Evolutionary conservation across 2,797 vertebrate genomes (phyloP), one percentile per base, ranked within the genome.

Genomic region (Tachyglossus aculeatus): DNA sequence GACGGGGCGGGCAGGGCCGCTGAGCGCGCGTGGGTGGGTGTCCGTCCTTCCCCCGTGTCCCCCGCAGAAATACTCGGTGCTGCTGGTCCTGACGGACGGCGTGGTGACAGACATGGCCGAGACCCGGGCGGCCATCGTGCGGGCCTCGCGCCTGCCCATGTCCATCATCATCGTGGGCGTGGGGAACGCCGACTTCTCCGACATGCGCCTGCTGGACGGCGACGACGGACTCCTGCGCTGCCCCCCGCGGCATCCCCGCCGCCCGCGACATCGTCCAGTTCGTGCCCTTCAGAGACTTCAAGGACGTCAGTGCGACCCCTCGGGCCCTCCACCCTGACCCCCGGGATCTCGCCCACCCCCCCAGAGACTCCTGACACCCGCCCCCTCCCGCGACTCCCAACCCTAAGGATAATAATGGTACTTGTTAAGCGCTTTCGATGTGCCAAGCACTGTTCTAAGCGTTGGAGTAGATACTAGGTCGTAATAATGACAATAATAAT

Each of bases 111-210:
- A 94, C 80, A 93, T 94, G 92, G 89, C 91, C 0, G 93, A 93
- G 75, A 93, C 93, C 2, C 85, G 93, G 3, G 72, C 94, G 1
- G 92, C 93, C 18, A 91, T 94, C 2, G 90, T 94, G 29, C 88
- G 89, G 0, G 93, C 93, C 32, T 94, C 93, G 9, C 91, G 86
- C 76, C 87, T 94, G 52, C 93, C 93, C 19, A 92, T 94, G 90
- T 94, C 93, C 36, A 90, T 94, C 86, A 93, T 94, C 81, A 94
- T 94, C 1, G 93, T 94, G 25, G 93, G 93, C 0, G 90, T 94
- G 16, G 93, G 93, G 40, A 93, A 86, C 4, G 92, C 93, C 0
- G 93, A 94, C 79, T 94, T 94, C 83, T 89, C 90, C 0, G 93
- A 94, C 85, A 94, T 94, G 93, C 80, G 92, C 51, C 83, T 93